Evolutionary conservation across 1,140 invertebrate genomes (phyloP), one percentile per base, ranked within the genome.

Genomic region (Temnothorax nylanderi): DNA sequence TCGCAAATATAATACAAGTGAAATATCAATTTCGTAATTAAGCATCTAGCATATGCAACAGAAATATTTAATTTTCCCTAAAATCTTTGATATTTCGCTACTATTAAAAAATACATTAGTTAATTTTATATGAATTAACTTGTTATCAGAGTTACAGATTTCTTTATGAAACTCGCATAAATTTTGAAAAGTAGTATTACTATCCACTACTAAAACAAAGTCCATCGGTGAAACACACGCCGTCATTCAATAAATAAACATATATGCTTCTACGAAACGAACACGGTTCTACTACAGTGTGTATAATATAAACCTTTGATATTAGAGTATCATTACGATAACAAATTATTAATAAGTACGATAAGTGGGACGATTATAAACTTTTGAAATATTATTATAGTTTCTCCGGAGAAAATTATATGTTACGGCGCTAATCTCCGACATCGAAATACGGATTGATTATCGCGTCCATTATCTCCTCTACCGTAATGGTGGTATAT

Each of bases 361-460:
- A 76, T 44, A 76, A 75, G 16, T 34, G 32, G 11, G 51, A 41
- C 8, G 16, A 60, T 76, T 64, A 58, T 16, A 3, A 13, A 44
- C 41, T 26, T 37, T 75, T 58, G 16, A 51, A 60, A 78, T 34
- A 37, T 47, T 47, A 47, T 47, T 47, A 47, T 65, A 49, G 18
- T 64, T 65, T 65, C 32, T 56, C 26, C 6, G 21, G 11, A n/a
- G 44, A 34, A 78, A 64, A 78, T 77, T 47, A 34, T 5, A 47
- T 5, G 16, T 69, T 69, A 21, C 32, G 13, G 18, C 26, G 56
- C 16, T 77, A 47, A 78, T 60, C 54, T 34, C n/a, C 2, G 21
- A 54, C 34, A 47, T 13, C 44, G 49, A 67, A 69, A 80, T 80
- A 44, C 44, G 47, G 44, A 47, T 51, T 65, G 26, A n/a, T 67